These are phyloP conservation scores for Cyphomyrus discorhynchus DNA, from an alignment of 2,113 vertebrate genomes.

Conservation along the genomic window DNA sequence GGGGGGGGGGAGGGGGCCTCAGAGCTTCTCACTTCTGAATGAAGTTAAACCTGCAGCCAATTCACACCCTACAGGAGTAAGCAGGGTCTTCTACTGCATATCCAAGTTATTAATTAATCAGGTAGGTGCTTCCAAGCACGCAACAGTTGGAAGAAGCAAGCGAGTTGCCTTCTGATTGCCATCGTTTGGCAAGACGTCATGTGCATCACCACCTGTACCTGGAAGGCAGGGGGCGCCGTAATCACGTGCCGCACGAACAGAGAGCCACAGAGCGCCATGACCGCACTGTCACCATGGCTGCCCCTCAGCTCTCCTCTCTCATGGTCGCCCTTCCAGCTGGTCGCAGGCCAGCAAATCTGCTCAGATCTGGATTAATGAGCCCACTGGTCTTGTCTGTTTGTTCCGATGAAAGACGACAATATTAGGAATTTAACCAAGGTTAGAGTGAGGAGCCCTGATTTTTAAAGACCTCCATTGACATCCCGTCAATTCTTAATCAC, in stretches of 20 bases:
- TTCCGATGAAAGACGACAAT: constrained; percentile 56
- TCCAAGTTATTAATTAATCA: background rate
- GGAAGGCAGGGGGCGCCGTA: background rate
- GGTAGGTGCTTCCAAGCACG: background rate
- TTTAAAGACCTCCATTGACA: constrained; percentile 56
- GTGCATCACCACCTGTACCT: background rate
- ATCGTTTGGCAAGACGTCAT: background rate
- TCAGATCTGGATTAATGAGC: constrained; percentile 54
- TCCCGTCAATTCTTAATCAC: constrained; percentile 62
- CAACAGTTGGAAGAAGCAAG: background rate
- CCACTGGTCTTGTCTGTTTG: constrained; percentile 49
- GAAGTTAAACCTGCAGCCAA: background rate
- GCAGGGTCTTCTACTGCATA: background rate
- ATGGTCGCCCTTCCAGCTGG: background rate
- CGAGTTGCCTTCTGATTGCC: background rate
- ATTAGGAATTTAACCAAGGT: constrained; percentile 64
- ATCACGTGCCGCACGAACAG: background rate
- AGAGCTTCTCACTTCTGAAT: background rate
- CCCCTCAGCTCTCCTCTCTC: background rate
- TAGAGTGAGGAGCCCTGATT: constrained; percentile 59
- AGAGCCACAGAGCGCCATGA: background rate
- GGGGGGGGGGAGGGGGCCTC: background rate
- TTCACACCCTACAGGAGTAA: background rate
- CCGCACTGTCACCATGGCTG: background rate
- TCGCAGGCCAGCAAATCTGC: background rate